Percentiles rank a stretch among this genome's conserved stretches.
These are phyloP conservation scores for Lapara coniferarum DNA, from an alignment of 2,888 invertebrate genomes.

Conservation along the genomic window DNA sequence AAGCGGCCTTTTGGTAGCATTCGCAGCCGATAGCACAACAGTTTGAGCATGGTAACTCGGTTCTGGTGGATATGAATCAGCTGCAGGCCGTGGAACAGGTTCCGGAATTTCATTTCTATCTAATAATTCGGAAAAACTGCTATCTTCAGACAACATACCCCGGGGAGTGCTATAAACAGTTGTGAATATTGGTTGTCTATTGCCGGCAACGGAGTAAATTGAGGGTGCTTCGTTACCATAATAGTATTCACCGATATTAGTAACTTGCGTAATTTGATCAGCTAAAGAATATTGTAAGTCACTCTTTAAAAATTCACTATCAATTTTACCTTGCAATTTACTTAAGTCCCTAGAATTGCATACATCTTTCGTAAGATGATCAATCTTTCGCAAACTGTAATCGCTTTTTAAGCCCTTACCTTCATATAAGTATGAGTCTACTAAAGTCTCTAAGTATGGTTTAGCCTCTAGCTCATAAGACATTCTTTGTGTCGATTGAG, in stretches of 20 bases:
- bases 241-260: constrained; percentile 72
- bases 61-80: constrained; percentile 80
- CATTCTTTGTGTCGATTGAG: constrained; percentile 69
- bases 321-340: constrained; percentile 63
- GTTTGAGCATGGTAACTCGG: constrained; percentile 84
- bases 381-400: constrained; percentile 58
- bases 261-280: constrained; percentile 59
- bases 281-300: constrained; percentile 59
- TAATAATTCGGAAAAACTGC: constrained; percentile 87
- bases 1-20: constrained; percentile 75
- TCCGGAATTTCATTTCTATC: constrained; percentile 84
- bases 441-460: constrained; percentile 82
- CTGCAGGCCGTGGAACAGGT: constrained; percentile 58
- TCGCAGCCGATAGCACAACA: constrained; percentile 73
- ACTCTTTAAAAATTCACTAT: constrained; percentile 59
- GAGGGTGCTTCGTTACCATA: constrained; percentile 84
- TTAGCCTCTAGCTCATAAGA: constrained; percentile 72
- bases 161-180: constrained; percentile 88
- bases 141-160: constrained; percentile 85
- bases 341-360: constrained; percentile 59
- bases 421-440: constrained; percentile 78
- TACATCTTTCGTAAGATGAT: constrained; percentile 58
- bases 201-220: constrained; percentile 90
- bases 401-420: constrained; percentile 64
- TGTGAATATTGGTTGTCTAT: constrained; percentile 88